Evolutionary conservation across 2,113 vertebrate genomes (phyloP), one percentile per base, ranked within the genome.

Genomic region (Isurus oxyrinchus): DNA sequence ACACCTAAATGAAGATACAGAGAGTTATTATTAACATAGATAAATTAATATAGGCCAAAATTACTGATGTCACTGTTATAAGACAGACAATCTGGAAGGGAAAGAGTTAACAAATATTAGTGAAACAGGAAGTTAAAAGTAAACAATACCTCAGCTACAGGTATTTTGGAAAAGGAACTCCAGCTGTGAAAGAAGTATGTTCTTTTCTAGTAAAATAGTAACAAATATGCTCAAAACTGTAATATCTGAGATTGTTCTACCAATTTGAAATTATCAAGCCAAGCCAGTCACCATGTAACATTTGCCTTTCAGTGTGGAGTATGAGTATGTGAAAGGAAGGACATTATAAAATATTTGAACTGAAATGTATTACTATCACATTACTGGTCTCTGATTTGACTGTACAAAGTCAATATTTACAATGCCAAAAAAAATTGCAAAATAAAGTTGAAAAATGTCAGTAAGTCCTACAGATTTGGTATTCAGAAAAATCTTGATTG

Each of bases 391-490:
- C 27, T 40, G 53, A 95, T 95, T 53, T 95, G 67, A 95, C 88
- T 72, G 94, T 95, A 95, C 94, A 72, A 95, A 98, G 98, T 98
- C 97, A 98, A 98, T 96, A 97, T 98, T 97, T 98, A 96, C 97
- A 97, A 98, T 98, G 98, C 98, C 98, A 98, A 98, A 98, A 98
- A 98, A 98, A 98, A 97, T 98, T 98, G 98, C 97, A 97, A 97
- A 97, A 97, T 98, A 97, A 98, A 98, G 97, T 97, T 97, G 98
- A 98, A 97, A 97, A 97, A 97, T 98, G 97, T 98, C 98, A 98
- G 97, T 97, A 98, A 76, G 67, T 27, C 66, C 67, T 31, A 59
- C 55, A 91, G 88, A 91, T 31, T 91, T 55, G 94, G 40, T 53
- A 72, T 69, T 72, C 67, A 95, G 66, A 97, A 0, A 67, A 98